phyloP scores from a whole-genome alignment of 2,888 invertebrate genomes.

The Entomobrya proxima region DNA sequence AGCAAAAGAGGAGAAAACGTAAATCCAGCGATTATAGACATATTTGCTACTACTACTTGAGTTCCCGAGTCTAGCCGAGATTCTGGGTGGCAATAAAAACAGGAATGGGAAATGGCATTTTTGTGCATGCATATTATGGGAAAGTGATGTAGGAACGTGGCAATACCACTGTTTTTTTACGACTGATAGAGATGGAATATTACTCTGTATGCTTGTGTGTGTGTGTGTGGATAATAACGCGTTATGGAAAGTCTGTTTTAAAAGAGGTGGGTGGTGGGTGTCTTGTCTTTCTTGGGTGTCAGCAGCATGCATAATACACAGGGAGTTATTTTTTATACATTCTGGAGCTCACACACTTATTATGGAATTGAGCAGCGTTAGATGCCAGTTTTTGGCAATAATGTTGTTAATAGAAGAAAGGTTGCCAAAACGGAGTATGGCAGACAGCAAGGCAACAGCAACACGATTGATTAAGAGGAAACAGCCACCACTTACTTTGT shows the following conservation, averaged over 20 bases:
- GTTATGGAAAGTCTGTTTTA: too few relatives aligned
- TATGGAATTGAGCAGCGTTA: background rate
- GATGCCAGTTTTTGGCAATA: background rate
- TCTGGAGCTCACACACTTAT: too few relatives aligned
- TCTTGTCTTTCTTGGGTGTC: slow-evolving; percentile 27
- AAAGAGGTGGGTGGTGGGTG: too few relatives aligned
- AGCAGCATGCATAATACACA: slow-evolving; percentile 3
- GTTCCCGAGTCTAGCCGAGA: slow-evolving; percentile 8
- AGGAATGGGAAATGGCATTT: background rate
- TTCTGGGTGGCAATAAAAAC: background rate
- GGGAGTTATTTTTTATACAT: too few relatives aligned
- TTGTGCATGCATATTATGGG: too few relatives aligned
- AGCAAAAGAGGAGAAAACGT: too few relatives aligned
- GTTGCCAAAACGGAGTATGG: background rate
- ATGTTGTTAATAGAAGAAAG: background rate
- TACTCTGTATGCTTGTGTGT: too few relatives aligned
- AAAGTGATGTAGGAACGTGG: too few relatives aligned
- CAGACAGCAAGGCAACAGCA: slow-evolving; percentile 13
- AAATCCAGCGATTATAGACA: too few relatives aligned
- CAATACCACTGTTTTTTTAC: too few relatives aligned
- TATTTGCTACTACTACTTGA: background rate
- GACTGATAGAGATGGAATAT: too few relatives aligned
- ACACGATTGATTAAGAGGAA: slow-evolving; percentile 4
- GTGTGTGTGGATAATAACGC: too few relatives aligned
- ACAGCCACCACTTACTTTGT: background rate